Evolutionary conservation across 2,888 invertebrate genomes (phyloP), one percentile per base, ranked within the genome.

Genomic region (Choristoneura rosaceana): DNA sequence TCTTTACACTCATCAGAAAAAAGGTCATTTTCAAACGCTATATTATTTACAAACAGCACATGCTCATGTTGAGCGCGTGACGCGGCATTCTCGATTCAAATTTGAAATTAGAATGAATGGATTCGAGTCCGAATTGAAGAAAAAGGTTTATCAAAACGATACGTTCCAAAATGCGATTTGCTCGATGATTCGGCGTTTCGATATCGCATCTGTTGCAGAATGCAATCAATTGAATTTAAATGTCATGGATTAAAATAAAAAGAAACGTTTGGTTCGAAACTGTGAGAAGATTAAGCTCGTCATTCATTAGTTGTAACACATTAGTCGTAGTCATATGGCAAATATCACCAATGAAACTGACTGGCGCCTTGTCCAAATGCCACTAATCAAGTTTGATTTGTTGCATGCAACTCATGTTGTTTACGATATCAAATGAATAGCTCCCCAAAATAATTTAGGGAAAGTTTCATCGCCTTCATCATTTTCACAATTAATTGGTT

Each of bases 31-130:
- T 65, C 67, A 5, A 62, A 58, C 17, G 33, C 9, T 12, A 43
- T 60, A n/a, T 43, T 38, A 25, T 76, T 70, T 64, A 70, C 59
- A 68, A 67, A 65, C 65, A 76, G 75, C 74, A 78, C 79, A 74
- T 79, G 76, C 77, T 71, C 63, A 81, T 79, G 81, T 81, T 80
- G 82, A 81, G 77, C 78, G 81, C 78, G 79, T 91, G 91, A 91
- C 90, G 77, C 76, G 74, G 90, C 91, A 84, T 84, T 90, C 87
- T 82, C 81, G 83, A 88, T 89, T 87, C 83, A 84, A 87, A 82
- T 85, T 85, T 74, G 76, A 78, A 85, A 87, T 88, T 85, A 80
- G 84, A 87, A 90, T 89, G 87, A 87, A 88, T 87, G 87, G 83
- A 83, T 86, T 84, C 80, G 79, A 78, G 81, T 85, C 86, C 81